A percentile compares a stretch with the other conserved stretches of the same genome.
phyloP scores from a whole-genome alignment of 2,113 vertebrate species.

The Chaetura pelagica region DNA sequence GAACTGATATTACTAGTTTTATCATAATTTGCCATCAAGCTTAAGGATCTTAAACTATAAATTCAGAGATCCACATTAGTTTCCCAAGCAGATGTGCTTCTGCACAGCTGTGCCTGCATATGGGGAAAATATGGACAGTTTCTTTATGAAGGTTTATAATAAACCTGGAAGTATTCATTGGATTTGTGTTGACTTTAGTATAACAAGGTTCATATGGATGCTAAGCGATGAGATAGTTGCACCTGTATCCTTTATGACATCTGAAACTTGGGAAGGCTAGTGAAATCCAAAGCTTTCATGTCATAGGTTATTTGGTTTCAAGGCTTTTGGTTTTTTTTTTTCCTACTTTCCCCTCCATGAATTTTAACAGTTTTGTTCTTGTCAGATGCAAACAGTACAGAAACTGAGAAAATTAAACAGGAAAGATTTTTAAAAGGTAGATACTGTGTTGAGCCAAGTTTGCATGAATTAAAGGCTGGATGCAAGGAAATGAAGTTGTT shows the following conservation, averaged over 20 bases:
- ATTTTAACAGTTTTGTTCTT: background rate
- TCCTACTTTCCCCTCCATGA: background rate
- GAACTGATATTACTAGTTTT: constrained; percentile 28
- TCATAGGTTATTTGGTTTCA: background rate
- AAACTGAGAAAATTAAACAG: background rate
- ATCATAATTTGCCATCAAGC: constrained; percentile 19
- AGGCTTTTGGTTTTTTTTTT: background rate
- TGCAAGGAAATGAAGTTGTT: background rate
- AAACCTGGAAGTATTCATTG: constrained; percentile 34
- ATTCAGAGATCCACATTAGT: background rate
- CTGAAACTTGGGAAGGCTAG: background rate
- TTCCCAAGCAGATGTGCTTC: constrained; percentile 36
- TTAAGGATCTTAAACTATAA: constrained; percentile 8
- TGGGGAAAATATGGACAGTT: constrained; percentile 17
- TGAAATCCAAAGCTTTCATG: constrained; percentile 10
- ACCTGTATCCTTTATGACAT: constrained; percentile 45
- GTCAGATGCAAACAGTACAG: background rate
- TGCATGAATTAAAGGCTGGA: background rate
- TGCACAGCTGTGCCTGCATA: constrained; percentile 57
- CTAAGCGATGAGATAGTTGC: background rate
- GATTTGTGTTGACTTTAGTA: background rate
- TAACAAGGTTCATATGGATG: background rate
- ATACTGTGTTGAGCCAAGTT: background rate
- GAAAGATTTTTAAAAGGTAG: background rate
- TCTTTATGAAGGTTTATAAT: constrained; percentile 22